These are phyloP conservation scores for Drosophila orosa DNA, from an alignment of 1,140 invertebrate species.

Conservation along the genomic window DNA sequence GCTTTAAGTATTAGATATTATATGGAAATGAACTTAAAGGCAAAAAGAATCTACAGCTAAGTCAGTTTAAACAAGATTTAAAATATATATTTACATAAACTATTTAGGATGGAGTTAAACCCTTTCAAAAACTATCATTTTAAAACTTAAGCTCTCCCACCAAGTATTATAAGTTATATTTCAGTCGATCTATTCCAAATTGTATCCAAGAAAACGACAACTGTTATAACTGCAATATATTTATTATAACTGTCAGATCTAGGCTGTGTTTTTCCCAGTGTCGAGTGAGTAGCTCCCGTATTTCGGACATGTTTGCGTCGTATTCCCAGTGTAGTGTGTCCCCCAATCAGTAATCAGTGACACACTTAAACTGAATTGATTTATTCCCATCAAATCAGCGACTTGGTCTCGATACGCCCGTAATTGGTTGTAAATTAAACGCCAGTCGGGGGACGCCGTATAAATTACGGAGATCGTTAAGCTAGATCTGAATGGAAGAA, in stretches of 20 bases:
- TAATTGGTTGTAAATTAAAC: constrained; percentile 83
- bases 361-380: constrained; percentile 81
- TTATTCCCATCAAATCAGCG: constrained; percentile 80
- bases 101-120: too few species aligned
- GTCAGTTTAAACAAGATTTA: too few species aligned
- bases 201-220: too few species aligned
- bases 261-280: constrained; percentile 4
- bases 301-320: constrained; percentile 20
- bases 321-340: constrained; percentile 35
- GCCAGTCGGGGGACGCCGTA: constrained; percentile 1
- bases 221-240: too few species aligned
- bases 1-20: not conserved
- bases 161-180: not conserved
- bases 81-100: not conserved
- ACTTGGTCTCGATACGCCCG: constrained; percentile 66
- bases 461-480: constrained; percentile 22
- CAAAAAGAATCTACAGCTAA: too few species aligned
- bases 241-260: not conserved
- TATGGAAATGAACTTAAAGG: not conserved
- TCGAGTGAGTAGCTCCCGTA: constrained; percentile 1
- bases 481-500: constrained; percentile 4
- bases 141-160: not conserved
- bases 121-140: too few species aligned
- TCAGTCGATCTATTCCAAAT: not conserved
- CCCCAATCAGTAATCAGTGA: constrained; percentile 74